Base-by-base conservation (phyloP, 2,113 vertebrate species). In the Mirounga angustirostris region DNA sequence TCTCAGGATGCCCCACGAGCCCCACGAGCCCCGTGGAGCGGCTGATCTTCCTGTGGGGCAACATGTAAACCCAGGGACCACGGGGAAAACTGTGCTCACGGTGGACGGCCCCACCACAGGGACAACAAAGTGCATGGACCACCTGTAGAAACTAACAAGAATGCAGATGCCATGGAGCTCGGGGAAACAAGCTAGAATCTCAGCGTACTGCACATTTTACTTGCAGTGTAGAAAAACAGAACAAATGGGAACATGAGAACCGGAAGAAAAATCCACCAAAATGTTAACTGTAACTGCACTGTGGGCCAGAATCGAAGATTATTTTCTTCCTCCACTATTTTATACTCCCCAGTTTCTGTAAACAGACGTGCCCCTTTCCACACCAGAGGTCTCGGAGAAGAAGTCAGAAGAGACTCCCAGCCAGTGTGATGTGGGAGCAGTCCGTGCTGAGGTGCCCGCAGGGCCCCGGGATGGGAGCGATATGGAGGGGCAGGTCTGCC, bases 61-160 rank as follows among this genome's bases (percentile, higher is more conserved):
- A n/a, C 56, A 82, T 4, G 79, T 15, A 26, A 76, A 54, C 22
- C 36, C 0, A 30, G 56, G 73, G 26, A 2, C 80, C 0, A 0
- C 0, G 9, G 58, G 28, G 36, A 5, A 26, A 40, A 28, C 36
- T 7, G 1, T 0, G 0, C 11, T 13, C 11, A 24, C 40, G 18
- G 6, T 0, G 6, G 26, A 46, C 1, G 7, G 26, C 80, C 12
- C 0, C 8, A 0, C 26, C 1, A 8, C 4, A 19, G 2, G 3
- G 50, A 69, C 16, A 15, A 19, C 0, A 2, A 40, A 10, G 26
- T 4, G 13, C 50, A 24, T 5, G 13, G 73, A 4, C 59, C 52
- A 5, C 2, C 1, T 1, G 30, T 19, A 54, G 50, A 36, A 15
- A n/a, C 4, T 1, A 1, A 56, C 28, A 26, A 19, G 46, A 28